Percentiles rank a stretch among this genome's conserved stretches.
Conservation (phyloP, 2,797 vertebrate species). For the Serranus cabrilla region DNA sequence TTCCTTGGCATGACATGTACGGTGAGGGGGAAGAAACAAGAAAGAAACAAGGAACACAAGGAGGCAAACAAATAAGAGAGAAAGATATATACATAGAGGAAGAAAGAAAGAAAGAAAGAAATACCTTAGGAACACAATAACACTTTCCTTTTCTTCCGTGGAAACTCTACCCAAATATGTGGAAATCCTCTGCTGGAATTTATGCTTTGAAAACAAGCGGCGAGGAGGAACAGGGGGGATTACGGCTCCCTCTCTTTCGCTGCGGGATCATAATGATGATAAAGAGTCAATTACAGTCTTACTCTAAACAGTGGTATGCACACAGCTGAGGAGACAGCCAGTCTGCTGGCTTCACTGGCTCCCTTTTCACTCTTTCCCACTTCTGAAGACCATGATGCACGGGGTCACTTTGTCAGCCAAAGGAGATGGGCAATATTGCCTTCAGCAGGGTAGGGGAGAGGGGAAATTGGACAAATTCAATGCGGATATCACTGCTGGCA, state of each 20-base stretch:
- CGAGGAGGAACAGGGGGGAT: constrained; percentile 69
- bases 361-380: constrained; percentile 57
- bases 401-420: constrained; percentile 60
- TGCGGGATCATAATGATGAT: constrained; percentile 81
- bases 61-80: not conserved
- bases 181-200: constrained; percentile 81
- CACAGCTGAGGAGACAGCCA: constrained; percentile 76
- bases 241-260: constrained; percentile 69
- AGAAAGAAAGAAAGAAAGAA: constrained; percentile 12
- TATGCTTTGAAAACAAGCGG: constrained; percentile 76
- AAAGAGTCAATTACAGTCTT: constrained; percentile 83
- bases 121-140: constrained; percentile 39
- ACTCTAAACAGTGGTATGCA: constrained; percentile 78
- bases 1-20: constrained; percentile 63
- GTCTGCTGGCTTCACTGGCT: constrained; percentile 72
- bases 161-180: constrained; percentile 81
- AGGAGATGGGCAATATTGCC: constrained; percentile 32
- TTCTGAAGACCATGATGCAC: constrained; percentile 55
- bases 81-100: constrained; percentile 12
- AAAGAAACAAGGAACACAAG: constrained; percentile 16
- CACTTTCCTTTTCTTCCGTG: constrained; percentile 60
- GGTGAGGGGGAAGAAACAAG: constrained; percentile 20
- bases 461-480: constrained; percentile 47
- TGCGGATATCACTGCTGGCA: constrained; percentile 25
- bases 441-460: constrained; percentile 16